phyloP scores from a whole-genome alignment of 1,140 invertebrate species.

The Tenebrio molitor region DNA sequence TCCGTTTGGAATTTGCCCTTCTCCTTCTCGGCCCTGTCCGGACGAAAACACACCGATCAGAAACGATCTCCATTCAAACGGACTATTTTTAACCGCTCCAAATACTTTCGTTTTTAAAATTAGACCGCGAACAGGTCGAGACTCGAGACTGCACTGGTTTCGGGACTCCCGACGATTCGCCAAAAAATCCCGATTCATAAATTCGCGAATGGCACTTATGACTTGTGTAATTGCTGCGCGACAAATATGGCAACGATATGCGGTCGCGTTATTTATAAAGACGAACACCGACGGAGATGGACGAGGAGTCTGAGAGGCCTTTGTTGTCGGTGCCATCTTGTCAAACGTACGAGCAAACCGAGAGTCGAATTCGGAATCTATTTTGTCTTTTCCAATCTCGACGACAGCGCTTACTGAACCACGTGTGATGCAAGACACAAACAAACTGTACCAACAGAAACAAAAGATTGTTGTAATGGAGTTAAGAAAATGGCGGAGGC shows the following conservation, averaged over 20 bases:
- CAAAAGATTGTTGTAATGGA: too few relatives aligned
- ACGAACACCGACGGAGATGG: neutral
- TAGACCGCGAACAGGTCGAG: slow-evolving; percentile 15
- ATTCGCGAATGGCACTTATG: neutral
- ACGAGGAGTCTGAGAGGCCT: slow-evolving; percentile 5
- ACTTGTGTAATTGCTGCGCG: slow-evolving; percentile 49
- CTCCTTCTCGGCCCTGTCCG: slow-evolving; percentile 90
- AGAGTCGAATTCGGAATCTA: too few relatives aligned
- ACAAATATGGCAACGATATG: slow-evolving; percentile 63
- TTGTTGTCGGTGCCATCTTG: too few relatives aligned
- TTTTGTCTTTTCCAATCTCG: too few relatives aligned
- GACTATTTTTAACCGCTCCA: slow-evolving; percentile 21
- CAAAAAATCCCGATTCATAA: slow-evolving; percentile 20
- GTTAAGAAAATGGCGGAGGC: slow-evolving; percentile 21
- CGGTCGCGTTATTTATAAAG: slow-evolving; percentile 59
- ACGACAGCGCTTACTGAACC: too few relatives aligned
- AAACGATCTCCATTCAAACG: neutral
- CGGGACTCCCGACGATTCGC: too few relatives aligned
- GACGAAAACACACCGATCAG: slow-evolving; percentile 15
- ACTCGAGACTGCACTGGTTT: neutral
- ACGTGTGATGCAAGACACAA: too few relatives aligned
- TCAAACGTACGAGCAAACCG: too few relatives aligned
- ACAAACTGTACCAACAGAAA: too few relatives aligned
- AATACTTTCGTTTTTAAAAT: slow-evolving; percentile 2
- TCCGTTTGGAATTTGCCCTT: slow-evolving; percentile 96